phyloP scores from a whole-genome alignment of 1,140 invertebrate species.

The Planococcus citri region DNA sequence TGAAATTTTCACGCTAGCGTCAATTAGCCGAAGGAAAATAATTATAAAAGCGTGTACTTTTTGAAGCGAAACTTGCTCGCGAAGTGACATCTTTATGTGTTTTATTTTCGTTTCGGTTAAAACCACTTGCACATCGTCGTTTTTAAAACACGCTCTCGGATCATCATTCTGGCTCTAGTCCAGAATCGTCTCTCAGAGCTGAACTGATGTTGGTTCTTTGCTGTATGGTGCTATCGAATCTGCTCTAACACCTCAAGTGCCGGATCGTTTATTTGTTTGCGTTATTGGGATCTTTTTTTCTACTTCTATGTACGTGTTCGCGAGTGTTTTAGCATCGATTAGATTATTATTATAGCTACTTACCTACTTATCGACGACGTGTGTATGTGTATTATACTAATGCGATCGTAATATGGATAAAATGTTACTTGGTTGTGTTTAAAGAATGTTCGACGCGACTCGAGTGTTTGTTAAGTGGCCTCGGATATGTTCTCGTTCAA shows the following conservation, averaged over 20 bases:
- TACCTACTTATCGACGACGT: no score
- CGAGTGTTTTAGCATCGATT: no score
- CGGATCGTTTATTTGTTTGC: not conserved
- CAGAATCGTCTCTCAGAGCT: not conserved
- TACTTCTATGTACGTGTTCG: no score
- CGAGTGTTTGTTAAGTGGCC: no score
- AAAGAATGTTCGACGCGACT: not conserved
- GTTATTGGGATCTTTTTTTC: no score
- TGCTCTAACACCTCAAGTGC: not conserved
- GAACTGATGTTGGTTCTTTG: not conserved
- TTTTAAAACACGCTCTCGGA: not conserved
- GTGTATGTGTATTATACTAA: no score
- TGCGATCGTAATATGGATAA: no score
- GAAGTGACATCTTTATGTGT: constrained; percentile 3
- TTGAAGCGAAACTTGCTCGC: not conserved
- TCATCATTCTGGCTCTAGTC: not conserved
- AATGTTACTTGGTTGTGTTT: not conserved
- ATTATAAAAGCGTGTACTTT: not conserved
- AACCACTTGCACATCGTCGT: not conserved
- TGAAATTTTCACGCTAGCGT: no score
- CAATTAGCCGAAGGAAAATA: not conserved
- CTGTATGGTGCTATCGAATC: not conserved
- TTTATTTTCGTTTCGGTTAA: not conserved
- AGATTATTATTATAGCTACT: no score
- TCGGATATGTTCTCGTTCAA: constrained; percentile 27